Base-by-base conservation (phyloP, 2,797 vertebrate species). In the Myotis pilosus region DNA sequence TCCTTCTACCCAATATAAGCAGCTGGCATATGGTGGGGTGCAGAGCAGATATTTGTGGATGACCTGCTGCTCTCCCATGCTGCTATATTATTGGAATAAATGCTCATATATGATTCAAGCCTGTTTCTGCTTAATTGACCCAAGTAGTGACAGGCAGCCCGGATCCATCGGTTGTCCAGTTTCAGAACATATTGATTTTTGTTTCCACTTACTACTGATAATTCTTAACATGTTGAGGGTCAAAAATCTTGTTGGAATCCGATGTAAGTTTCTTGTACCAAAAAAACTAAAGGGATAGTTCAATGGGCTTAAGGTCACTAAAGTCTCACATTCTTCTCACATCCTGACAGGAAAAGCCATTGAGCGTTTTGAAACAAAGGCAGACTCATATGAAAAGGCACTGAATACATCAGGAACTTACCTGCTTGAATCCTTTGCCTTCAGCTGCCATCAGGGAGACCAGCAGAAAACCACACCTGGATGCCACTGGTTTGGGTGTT, bases 381-480 rank as follows among this genome's bases (percentile, higher is more conserved):
- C 82, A 95, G 94, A 92, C 25, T 92, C 95, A 85, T 93, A 74
- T 79, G 80, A 62, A 97, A 79, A 94, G 91, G 23, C n/a, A 83
- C 64, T 81, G 94, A 95, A 92, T 94, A 96, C 33, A 94, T 20
- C 3, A 91, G 71, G 64, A 95, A 44, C 78, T 41, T 86, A 91
- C 84, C n/a, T 30, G 15, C 66, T 44, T 6, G 60, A 93, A 12
- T 49, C 95, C 90, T 94, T 91, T 91, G 86, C 64, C 90, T 66
- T 79, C 83, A 8, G 28, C 83, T 84, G 69, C 87, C 87, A 88
- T 85, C 68, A 81, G 64, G 30, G 75, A 95, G 0, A 12, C 51
- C 64, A 84, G 89, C 30, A 89, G 95, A 93, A 97, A 97, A 62
- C 82, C 51, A 95, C 93, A 1, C 85, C 64, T 83, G 94, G 93